Evolutionary conservation across 2,113 vertebrate genomes (phyloP), one percentile per base, ranked within the genome.

Genomic region (Galbula dea): DNA sequence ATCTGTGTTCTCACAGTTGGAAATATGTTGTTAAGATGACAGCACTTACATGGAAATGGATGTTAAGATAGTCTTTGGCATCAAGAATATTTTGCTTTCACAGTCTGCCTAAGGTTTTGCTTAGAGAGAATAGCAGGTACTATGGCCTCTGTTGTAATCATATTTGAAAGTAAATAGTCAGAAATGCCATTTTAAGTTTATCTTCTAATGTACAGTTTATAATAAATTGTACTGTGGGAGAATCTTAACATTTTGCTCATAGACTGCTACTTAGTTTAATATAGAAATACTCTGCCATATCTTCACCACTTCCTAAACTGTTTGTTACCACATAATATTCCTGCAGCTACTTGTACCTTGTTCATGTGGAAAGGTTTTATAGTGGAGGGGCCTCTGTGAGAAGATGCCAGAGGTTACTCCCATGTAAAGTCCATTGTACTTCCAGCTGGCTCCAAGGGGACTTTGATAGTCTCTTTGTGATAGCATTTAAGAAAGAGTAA

Each of bases 11-110:
- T 96, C 92, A 69, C 89, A 91, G 76, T 48, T 94, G 93, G 83
- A 96, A 96, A 78, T 78, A 30, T 6, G 41, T 88, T 94, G 88
- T 78, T 95, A 86, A 72, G 49, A 91, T 94, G 95, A 94, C 80
- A 97, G 71, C 18, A 81, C 68, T 46, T 86, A 92, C 76, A 92
- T 87, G 54, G 77, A 93, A 91, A 66, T 72, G 34, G 21, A 29
- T 82, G 91, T 92, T 94, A 82, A 94, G 73, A 48, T 71, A 72
- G 48, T 79, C 61, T 55, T 85, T 5, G 12, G 29, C 57, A 54
- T 76, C 67, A 78, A 82, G 39, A 89, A 65, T 95, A 65, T 59
- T 74, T 74, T 88, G 22, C 58, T 46, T 93, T 95, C 37, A 11
- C 13, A 83, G 52, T 89, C 84, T 93, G 55, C 89, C 16, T 93